Base-by-base conservation (phyloP, 2,888 invertebrate species). In the Lepidocyrtoides sp. region DNA sequence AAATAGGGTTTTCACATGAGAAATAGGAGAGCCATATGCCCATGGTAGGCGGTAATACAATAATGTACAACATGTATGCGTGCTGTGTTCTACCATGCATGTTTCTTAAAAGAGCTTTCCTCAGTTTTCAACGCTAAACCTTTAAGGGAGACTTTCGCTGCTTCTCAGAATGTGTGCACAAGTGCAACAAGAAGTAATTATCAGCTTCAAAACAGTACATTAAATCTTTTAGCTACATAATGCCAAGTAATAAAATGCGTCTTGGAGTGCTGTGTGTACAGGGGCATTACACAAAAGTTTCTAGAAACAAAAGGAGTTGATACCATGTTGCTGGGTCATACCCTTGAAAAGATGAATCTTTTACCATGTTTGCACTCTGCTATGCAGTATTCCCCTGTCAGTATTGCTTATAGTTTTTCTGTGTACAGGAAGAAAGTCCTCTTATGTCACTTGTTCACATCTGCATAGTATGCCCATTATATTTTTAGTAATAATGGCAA, bases 131-230 rank as follows among this genome's bases (percentile, higher is more conserved):
- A 26, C 23, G 8, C 7, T 17, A 17, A 72, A 83, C 44, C 4
- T 75, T 83, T 83, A 48, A 29, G n/a, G 51, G 26, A 44, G 66
- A 66, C 66, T 66, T 26, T 48, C 63, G 48, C 8, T 87, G 51
- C 60, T 79, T 60, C 0, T 23, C 10, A 36, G 29, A 60, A 44
- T 89, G 60, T 82, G 77, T 77, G 75, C 89, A 89, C 89, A 89
- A 89, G 84, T 89, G 89, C 84, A 89, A 75, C 75, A 84, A 75
- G 36, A 75, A 77, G 83, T 89, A 89, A 89, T 89, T 89, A 89
- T 84, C 89, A 89, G 84, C 75, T 89, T 44, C 63, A 84, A 63
- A 83, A 63, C 63, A 89, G 75, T 77, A 51, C 89, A 89, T 89
- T 89, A 89, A 89, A 77, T 89, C 83, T 89, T 89, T 89, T 89